Conservation (phyloP, 2,113 vertebrate genomes). For the Anarrhichthys ocellatus region DNA sequence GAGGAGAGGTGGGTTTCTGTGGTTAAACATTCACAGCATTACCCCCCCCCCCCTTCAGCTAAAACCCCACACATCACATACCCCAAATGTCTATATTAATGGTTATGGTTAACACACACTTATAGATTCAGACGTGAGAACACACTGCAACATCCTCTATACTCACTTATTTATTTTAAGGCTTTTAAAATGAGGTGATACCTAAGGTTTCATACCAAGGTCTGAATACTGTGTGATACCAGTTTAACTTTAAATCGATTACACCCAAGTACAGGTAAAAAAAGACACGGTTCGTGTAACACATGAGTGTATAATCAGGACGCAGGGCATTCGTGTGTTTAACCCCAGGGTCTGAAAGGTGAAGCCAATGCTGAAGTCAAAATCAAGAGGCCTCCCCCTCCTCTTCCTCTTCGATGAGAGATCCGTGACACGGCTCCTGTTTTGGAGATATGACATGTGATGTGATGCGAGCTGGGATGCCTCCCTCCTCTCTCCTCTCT, state of each 20-base stretch:
- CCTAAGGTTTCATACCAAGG: too few species aligned
- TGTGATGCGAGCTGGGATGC: conserved; percentile 50
- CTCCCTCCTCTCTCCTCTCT: conserved; percentile 36
- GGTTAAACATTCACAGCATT: conserved; percentile 70
- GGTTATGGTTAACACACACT: background rate
- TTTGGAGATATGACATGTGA: conserved; percentile 52
- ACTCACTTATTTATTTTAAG: background rate
- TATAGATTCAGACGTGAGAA: background rate
- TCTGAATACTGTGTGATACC: too few species aligned
- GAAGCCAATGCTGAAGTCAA: too few species aligned
- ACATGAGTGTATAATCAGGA: too few species aligned
- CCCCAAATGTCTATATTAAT: conserved; percentile 15
- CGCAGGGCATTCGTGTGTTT: too few species aligned
- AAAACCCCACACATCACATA: conserved; percentile 23
- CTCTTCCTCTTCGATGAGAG: background rate
- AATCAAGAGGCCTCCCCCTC: background rate
- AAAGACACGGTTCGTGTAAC: too few species aligned
- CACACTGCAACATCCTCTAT: background rate
- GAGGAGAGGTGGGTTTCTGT: conserved; percentile 62
- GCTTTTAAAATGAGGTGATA: too few species aligned
- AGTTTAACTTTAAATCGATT: too few species aligned
- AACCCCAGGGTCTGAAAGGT: too few species aligned
- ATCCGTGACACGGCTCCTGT: conserved; percentile 35
- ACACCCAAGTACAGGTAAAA: too few species aligned
- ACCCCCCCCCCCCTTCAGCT: conserved; percentile 26